Base-by-base conservation (phyloP, 2,888 invertebrate species). In the Ophonus ardosiacus region DNA sequence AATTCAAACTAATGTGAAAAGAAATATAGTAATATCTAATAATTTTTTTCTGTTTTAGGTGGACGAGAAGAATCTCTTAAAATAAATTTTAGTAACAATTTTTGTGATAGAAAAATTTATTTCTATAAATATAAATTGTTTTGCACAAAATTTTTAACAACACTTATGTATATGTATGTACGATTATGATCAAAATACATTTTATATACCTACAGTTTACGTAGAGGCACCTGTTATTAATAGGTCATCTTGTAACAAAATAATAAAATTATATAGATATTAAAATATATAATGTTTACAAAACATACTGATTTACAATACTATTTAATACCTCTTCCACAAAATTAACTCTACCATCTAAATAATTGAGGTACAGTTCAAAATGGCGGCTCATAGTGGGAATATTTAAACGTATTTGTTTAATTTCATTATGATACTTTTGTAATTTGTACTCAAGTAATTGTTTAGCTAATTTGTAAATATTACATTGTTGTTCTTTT, bases 311-410 rank as follows among this genome's bases (percentile, higher is more conserved):
- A 3, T 17, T 21, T 13, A 51, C 51, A 78, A 84, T 24, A 65
- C 78, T 65, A 21, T 65, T 63, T 76, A 78, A 71, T 83, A 85
- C 85, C 63, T 79, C 21, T 63, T 80, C 82, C 63, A 87, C 71
- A 83, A 86, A 87, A 18, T 71, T 31, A 15, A 87, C 71, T 81
- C 84, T 86, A 40, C 86, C 79, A 80, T 87, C 81, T 59, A 85
- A 80, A 74, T 86, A 88, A 59, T 24, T 71, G 31, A 86, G 15
- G 68, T 85, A 40, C 21, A 74, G 21, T 68, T 78, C 38, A 81
- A 87, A 86, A 78, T 84, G 76, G 24, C 74, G 61, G 40, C 85
- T 87, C 24, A 6, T 17, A n/a, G 18, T 15, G 43, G 10, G 10
- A 40, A 65, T 74, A 65, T 65, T 8, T 82, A 38, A 65, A 21